Base-by-base conservation (phyloP, 2,113 vertebrate species). In the Crocuta crocuta region DNA sequence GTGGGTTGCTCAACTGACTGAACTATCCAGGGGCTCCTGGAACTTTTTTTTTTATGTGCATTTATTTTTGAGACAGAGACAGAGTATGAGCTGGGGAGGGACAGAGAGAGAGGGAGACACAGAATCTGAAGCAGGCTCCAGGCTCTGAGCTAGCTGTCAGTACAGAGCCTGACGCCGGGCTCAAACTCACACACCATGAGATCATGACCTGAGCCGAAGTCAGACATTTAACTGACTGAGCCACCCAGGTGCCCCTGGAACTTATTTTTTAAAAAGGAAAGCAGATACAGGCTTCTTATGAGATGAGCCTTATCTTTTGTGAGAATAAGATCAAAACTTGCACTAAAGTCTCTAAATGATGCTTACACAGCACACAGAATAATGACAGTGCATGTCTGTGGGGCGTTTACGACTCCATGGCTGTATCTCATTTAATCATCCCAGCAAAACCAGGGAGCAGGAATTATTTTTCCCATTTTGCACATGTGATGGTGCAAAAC, bases 301-400 rank as follows among this genome's bases (percentile, higher is more conserved):
- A 93, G 63, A 88, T 68, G 95, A 91, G 96, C 84, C 39, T 89
- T 87, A 79, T 10, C 35, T 92, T 93, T 89, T 76, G 48, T 79
- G 95, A 95, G 91, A 86, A 83, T 58, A 58, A 88, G 70, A 84
- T 96, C 65, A 92, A 79, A 96, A 96, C 50, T 71, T 84, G 31
- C 23, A 74, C 68, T n/a, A 86, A 35, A 43, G 48, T 31, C 63
- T 24, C 50, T 70, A 91, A 82, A 79, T 63, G 78, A 79, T 48
- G 2, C n/a, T 80, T 83, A 43, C 6, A 2, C 16, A 39, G 35
- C 66, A 39, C 0, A 80, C 68, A n/a, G 13, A 26, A 11, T 26
- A 28, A 50, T 2, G 33, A 31, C 3, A 19, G 5, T 45, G 0
- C 3, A 1, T 45, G 21, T 74, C 80, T 58, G 82, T 31, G 16